These are phyloP conservation scores for Sebastes minor DNA, from an alignment of 2,797 vertebrate species.

Conservation along the genomic window DNA sequence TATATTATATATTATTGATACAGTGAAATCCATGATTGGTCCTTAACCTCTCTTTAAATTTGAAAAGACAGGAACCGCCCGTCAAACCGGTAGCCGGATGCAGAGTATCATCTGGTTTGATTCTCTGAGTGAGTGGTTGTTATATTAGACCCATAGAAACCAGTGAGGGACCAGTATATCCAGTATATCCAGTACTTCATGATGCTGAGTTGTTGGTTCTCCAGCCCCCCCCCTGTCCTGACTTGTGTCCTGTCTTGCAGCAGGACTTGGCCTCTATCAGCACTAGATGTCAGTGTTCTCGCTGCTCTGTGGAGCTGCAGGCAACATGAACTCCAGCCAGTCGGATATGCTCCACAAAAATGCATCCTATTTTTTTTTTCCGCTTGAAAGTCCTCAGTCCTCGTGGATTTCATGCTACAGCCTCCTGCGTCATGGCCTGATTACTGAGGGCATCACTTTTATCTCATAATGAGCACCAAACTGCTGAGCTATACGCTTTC, in stretches of 20 bases:
- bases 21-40: neutral
- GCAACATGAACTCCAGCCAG: slow-evolving; percentile 4
- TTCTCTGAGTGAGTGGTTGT: neutral
- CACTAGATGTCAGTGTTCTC: slow-evolving; percentile 83
- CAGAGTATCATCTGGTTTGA: neutral
- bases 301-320: slow-evolving; percentile 53
- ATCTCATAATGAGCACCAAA: slow-evolving; percentile 71
- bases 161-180: neutral
- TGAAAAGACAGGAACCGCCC: neutral
- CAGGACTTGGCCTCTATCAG: slow-evolving; percentile 43
- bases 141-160: neutral
- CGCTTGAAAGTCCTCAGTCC: slow-evolving; percentile 48
- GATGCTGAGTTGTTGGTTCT: neutral
- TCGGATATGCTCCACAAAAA: slow-evolving; percentile 18
- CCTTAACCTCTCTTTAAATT: neutral
- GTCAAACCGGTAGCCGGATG: neutral
- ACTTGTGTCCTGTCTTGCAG: neutral
- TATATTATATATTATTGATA: neutral
- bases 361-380: slow-evolving; percentile 20
- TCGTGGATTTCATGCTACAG: slow-evolving; percentile 48
- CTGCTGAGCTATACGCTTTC: slow-evolving; percentile 61
- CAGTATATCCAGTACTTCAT: neutral
- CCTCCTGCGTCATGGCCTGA: slow-evolving; percentile 58
- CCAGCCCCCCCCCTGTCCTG: neutral
- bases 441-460: slow-evolving; percentile 69